Percentiles rank a stretch among this genome's conserved stretches.
Evolutionary conservation across 2,888 invertebrate genomes (phyloP).

Genomic region (Calameuta pallipes): DNA sequence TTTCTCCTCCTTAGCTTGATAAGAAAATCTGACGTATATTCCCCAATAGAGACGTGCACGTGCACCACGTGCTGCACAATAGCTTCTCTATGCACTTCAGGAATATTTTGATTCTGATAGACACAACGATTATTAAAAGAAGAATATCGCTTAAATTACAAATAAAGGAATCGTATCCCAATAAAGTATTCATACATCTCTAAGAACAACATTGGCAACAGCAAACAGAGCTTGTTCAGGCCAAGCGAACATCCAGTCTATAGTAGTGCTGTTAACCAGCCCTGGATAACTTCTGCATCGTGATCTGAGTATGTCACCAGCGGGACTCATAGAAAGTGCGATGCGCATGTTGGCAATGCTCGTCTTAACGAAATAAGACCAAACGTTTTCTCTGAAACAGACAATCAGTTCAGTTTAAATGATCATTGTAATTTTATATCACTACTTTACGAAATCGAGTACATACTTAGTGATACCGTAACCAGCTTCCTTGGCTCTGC

Average conservation of each 20-base stretch:
- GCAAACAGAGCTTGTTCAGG: conserved; percentile 89
- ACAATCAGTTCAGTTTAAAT: background rate
- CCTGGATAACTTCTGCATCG: conserved; percentile 93
- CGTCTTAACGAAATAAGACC: conserved; percentile 84
- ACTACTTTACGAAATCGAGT: background rate
- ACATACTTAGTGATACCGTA: conserved; percentile 77
- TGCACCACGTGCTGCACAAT: conserved; percentile 89
- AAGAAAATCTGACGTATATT: conserved; percentile 79
- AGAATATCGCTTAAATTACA: background rate
- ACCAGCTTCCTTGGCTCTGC: conserved; percentile 77
- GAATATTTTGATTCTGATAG: conserved; percentile 73
- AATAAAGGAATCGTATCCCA: background rate
- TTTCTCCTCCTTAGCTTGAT: conserved; percentile 82
- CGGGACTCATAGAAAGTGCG: conserved; percentile 91
- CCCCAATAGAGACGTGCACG: conserved; percentile 81
- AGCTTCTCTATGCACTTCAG: conserved; percentile 74
- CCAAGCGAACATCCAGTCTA: conserved; percentile 96
- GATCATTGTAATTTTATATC: background rate
- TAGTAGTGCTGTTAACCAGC: conserved; percentile 89
- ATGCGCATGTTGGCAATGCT: conserved; percentile 89
- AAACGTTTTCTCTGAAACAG: conserved; percentile 78
- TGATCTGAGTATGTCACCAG: conserved; percentile 84
- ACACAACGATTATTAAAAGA: conserved; percentile 18
- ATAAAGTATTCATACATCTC: conserved; percentile 71
- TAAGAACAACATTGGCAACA: conserved; percentile 86